Conservation (phyloP, 2,113 vertebrate genomes). For the Pseudolaguvia tuberculata region DNA sequence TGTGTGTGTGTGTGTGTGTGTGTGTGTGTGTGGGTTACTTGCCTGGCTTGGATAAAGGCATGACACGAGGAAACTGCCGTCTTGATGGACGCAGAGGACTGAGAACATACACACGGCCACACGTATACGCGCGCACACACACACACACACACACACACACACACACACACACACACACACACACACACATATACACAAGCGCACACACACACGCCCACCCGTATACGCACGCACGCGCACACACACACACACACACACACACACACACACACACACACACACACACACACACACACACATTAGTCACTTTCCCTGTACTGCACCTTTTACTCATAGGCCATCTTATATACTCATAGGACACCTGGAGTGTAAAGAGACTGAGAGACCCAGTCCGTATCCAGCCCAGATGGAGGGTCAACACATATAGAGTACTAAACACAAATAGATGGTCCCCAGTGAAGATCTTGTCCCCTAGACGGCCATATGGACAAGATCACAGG, state of each 20-base stretch:
- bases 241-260: not conserved
- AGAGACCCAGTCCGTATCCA: no score
- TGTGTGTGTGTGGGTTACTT: constrained; percentile 25
- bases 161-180: not conserved
- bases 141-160: constrained; percentile 6
- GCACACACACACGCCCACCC: not conserved
- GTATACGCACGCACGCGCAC: no score
- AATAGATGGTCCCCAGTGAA: no score
- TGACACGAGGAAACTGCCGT: constrained; percentile 89
- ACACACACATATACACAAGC: not conserved
- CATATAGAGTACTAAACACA: no score
- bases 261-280: constrained; percentile 7
- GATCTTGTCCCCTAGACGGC: no score
- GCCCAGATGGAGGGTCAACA: no score
- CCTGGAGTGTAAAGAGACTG: not conserved
- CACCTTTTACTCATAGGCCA: not conserved
- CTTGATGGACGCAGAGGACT: constrained; percentile 90
- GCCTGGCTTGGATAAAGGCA: constrained; percentile 98
- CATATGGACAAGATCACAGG: no score
- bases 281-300: not conserved
- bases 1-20: constrained; percentile 5
- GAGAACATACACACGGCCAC: no score
- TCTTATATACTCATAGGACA: no score
- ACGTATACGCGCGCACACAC: no score
- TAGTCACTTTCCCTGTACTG: not conserved